These are phyloP conservation scores for Augiades crinisus DNA, from an alignment of 2,888 invertebrate species.

Conservation along the genomic window DNA sequence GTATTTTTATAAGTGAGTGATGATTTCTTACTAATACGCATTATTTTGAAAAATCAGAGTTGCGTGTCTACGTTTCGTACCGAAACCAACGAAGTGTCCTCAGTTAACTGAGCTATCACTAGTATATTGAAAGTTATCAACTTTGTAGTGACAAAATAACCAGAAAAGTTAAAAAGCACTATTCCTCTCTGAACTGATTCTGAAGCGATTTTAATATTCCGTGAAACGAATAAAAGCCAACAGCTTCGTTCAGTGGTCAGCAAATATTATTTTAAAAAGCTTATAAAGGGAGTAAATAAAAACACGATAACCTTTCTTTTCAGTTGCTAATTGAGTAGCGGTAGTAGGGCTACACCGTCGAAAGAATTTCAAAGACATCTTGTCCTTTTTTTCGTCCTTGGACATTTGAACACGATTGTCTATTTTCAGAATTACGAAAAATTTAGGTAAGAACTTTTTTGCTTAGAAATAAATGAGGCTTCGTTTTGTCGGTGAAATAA, in stretches of 20 bases:
- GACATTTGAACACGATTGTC: background rate
- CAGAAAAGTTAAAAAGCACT: background rate
- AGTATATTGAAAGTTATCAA: background rate
- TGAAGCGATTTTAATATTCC: background rate
- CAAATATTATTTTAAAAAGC: slow-evolving; percentile 16
- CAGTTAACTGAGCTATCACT: too few species aligned
- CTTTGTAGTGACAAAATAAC: background rate
- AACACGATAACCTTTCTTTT: slow-evolving; percentile 12
- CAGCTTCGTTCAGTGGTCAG: background rate
- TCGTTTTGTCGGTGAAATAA: too few species aligned
- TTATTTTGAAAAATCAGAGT: too few species aligned
- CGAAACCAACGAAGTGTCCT: too few species aligned
- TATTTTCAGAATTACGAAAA: too few species aligned
- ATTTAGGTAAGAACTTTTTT: too few species aligned
- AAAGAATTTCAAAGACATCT: too few species aligned
- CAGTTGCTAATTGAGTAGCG: slow-evolving; percentile 13
- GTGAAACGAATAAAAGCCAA: background rate
- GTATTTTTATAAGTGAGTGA: too few species aligned
- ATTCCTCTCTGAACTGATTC: background rate
- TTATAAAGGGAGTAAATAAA: slow-evolving; percentile 21
- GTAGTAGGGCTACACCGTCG: slow-evolving; percentile 13
- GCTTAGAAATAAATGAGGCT: too few species aligned
- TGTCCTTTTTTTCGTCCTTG: too few species aligned
- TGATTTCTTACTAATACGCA: too few species aligned
- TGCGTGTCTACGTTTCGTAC: too few species aligned